phyloP scores from a whole-genome alignment of 2,797 vertebrate species.

The Bovichtus variegatus region DNA sequence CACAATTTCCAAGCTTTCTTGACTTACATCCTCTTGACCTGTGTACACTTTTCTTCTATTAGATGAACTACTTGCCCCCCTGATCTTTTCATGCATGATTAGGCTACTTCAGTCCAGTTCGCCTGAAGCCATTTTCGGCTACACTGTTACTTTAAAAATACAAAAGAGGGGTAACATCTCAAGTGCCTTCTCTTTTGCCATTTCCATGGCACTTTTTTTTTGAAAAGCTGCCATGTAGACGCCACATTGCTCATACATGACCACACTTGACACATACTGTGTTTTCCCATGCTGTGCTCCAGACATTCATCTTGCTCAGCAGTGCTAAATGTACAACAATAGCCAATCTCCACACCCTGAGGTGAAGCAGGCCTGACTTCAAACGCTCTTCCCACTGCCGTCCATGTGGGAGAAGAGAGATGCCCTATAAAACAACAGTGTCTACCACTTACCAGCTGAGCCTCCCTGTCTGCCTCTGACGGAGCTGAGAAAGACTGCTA shows the following conservation, averaged over 20 bases:
- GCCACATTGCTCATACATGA: slow-evolving; percentile 75
- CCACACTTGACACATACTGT: slow-evolving; percentile 73
- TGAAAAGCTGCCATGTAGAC: slow-evolving; percentile 55
- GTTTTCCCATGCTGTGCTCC: slow-evolving; percentile 75
- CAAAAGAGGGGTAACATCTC: slow-evolving; percentile 9
- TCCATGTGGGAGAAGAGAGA: slow-evolving; percentile 76
- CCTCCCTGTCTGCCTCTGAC: slow-evolving; percentile 66
- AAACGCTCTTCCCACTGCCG: slow-evolving; percentile 72
- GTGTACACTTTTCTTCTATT: neutral
- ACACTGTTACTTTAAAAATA: neutral
- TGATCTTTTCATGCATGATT: neutral
- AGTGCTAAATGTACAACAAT: slow-evolving; percentile 78
- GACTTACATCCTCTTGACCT: neutral
- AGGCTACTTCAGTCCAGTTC: neutral
- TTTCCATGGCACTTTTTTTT: slow-evolving; percentile 40
- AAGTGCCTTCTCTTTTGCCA: slow-evolving; percentile 12
- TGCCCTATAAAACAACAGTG: slow-evolving; percentile 75
- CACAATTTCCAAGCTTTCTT: slow-evolving; percentile 34
- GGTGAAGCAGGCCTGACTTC: slow-evolving; percentile 78
- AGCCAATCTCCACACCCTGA: slow-evolving; percentile 77
- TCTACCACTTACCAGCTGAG: slow-evolving; percentile 74
- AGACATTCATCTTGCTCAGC: slow-evolving; percentile 78
- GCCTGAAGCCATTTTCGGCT: neutral
- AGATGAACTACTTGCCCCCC: neutral
- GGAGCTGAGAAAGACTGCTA: slow-evolving; percentile 70